Conservation (phyloP, 2,113 vertebrate genomes). For the Abramis brama region DNA sequence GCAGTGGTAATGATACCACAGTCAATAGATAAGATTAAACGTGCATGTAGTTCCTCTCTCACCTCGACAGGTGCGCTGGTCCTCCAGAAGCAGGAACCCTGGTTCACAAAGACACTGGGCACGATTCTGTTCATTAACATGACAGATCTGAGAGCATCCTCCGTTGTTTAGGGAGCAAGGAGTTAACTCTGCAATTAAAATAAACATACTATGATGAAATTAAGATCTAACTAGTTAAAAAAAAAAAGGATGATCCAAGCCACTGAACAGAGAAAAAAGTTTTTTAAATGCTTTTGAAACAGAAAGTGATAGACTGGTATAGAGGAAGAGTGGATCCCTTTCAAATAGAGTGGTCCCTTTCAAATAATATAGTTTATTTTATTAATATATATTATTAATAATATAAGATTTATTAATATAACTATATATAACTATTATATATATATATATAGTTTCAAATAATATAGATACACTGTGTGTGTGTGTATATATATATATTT, state of each 20-base stretch:
- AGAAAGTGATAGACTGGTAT: no score
- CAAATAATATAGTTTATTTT: not conserved
- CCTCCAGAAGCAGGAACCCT: constrained; percentile 66
- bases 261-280: no score
- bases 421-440: no score
- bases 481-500: no score
- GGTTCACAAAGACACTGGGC: constrained; percentile 60
- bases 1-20: not conserved
- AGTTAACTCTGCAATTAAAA: constrained; percentile 58
- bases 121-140: constrained; percentile 42
- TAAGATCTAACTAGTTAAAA: not conserved
- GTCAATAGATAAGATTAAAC: not conserved
- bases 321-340: not conserved
- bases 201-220: not conserved
- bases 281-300: not conserved
- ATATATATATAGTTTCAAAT: no score
- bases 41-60: constrained; percentile 11
- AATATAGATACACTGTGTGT: no score
- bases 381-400: no score
- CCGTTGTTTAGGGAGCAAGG: constrained; percentile 68
- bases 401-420: no score
- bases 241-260: not conserved
- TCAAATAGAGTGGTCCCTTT: constrained; percentile 1
- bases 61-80: constrained; percentile 65
- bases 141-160: constrained; percentile 71